These are phyloP conservation scores for Helogale parvula DNA, from an alignment of 2,113 vertebrate species.

Conservation along the genomic window DNA sequence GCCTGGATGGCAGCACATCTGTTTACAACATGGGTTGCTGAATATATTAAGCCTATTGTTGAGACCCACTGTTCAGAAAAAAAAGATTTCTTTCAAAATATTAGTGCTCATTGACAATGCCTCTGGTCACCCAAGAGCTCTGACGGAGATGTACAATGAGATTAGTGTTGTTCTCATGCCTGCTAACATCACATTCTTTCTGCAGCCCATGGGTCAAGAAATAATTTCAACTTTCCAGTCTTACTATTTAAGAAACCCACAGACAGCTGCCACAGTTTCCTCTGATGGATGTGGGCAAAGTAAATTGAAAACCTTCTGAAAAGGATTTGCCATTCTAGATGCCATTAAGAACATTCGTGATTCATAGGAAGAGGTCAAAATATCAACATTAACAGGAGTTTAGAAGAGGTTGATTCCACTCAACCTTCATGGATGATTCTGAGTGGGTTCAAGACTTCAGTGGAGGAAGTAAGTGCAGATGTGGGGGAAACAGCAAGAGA, in stretches of 20 bases:
- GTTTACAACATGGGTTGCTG: background rate
- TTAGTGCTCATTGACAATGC: background rate
- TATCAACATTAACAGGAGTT: background rate
- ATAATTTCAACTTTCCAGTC: background rate
- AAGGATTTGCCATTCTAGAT: background rate
- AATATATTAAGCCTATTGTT: background rate
- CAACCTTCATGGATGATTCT: background rate
- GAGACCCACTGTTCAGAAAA: background rate
- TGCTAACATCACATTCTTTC: background rate
- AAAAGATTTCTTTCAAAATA: background rate
- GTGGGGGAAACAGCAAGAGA: background rate
- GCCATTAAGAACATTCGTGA: background rate
- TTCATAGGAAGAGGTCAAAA: background rate
- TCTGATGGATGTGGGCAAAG: background rate
- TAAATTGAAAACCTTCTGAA: background rate
- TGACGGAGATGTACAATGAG: background rate
- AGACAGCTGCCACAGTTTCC: background rate
- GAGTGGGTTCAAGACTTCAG: background rate
- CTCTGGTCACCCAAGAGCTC: background rate
- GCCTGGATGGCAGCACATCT: background rate
- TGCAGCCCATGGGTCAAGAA: background rate
- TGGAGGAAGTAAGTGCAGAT: background rate
- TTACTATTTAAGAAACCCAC: background rate
- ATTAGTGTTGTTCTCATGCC: background rate
- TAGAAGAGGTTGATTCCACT: background rate